Evolutionary conservation across 1,140 invertebrate genomes (phyloP).

Genomic region (Temnothorax nylanderi): DNA sequence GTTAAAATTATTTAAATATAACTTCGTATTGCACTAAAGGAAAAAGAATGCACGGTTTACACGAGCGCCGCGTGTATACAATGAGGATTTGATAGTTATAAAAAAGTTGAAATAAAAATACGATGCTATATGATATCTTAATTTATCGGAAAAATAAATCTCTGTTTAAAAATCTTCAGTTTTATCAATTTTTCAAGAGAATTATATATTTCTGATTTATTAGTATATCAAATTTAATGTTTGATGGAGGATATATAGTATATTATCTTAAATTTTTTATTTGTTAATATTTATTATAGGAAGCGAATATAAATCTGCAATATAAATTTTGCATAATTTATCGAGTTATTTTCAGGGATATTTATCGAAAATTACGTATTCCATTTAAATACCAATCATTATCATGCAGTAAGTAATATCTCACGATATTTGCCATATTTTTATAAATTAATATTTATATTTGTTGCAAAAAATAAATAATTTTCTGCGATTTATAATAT

Average conservation of each 20-base stretch:
- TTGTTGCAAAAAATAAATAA: not conserved
- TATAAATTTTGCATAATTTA: not conserved
- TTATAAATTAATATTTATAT: slow-evolving; percentile 18
- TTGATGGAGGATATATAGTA: not conserved
- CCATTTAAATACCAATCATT: not conserved
- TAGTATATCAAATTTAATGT: not conserved
- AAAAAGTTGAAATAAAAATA: not conserved
- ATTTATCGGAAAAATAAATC: not conserved
- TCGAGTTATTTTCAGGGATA: not conserved
- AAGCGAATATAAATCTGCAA: slow-evolving; percentile 1
- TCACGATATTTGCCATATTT: not conserved
- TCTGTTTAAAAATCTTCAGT: not conserved
- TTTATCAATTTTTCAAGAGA: not conserved
- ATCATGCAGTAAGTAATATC: not conserved
- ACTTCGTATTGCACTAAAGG: not conserved
- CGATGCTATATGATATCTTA: not conserved
- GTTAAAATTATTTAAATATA: slow-evolving; percentile 43
- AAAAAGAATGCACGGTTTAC: not conserved
- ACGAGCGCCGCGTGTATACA: not conserved
- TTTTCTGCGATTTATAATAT: not conserved
- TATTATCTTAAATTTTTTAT: slow-evolving; percentile 18
- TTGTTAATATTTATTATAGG: not conserved
- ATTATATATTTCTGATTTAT: not conserved
- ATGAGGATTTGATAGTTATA: slow-evolving; percentile 2
- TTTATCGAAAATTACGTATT: not conserved